Evolutionary conservation across 2,888 invertebrate species (phyloP).

Genomic region (Caenorhabditis uteleia): DNA sequence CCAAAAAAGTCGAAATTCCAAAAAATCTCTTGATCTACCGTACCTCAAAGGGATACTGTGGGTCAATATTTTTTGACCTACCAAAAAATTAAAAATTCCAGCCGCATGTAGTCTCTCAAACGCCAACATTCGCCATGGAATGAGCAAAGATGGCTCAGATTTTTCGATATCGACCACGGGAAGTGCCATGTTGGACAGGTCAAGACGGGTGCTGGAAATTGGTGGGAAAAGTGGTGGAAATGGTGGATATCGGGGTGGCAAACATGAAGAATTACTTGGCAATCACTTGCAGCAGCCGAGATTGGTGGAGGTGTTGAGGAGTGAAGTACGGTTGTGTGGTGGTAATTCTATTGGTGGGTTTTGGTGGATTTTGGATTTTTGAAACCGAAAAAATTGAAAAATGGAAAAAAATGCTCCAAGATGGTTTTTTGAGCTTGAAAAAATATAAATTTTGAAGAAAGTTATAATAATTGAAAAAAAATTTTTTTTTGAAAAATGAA

Average conservation of each 20-base stretch:
- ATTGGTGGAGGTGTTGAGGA: constrained; percentile 44
- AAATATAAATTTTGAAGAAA: no score
- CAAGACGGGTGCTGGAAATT: not conserved
- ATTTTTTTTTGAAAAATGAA: no score
- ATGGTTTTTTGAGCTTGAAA: no score
- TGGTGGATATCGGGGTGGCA: constrained; percentile 26
- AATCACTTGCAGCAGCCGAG: constrained; percentile 29
- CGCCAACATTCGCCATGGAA: constrained; percentile 20
- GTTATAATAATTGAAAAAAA: no score
- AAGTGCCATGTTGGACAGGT: constrained; percentile 25
- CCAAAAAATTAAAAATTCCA: no score
- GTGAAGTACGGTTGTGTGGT: constrained; percentile 47
- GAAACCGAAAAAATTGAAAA: not conserved
- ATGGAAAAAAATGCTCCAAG: not conserved
- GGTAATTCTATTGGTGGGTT: constrained; percentile 55
- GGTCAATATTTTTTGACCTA: no score
- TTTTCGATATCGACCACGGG: constrained; percentile 35
- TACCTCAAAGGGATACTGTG: no score
- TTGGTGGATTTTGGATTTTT: not conserved
- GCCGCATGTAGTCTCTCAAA: no score
- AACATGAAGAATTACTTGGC: constrained; percentile 32
- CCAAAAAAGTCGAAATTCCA: no score
- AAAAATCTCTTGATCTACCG: no score
- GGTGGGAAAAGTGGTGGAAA: no score
- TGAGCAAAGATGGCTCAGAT: constrained; percentile 45